These are phyloP conservation scores for Danio tinwini DNA, from an alignment of 2,797 vertebrate species.

Conservation along the genomic window DNA sequence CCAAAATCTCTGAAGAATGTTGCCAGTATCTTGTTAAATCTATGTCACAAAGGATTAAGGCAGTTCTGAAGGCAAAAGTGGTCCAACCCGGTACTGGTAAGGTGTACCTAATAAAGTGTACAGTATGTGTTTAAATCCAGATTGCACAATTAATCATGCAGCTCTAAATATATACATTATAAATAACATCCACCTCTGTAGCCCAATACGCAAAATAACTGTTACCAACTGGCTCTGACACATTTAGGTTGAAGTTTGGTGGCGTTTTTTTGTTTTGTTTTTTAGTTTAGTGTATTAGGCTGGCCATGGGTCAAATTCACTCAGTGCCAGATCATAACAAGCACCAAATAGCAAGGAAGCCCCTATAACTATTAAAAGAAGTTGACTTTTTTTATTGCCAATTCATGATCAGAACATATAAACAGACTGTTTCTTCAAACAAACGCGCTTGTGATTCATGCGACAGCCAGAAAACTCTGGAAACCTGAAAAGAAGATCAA, in stretches of 20 bases:
- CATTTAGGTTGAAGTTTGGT: neutral
- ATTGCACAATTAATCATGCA: too few relatives aligned
- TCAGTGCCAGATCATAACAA: constrained; percentile 21
- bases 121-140: too few relatives aligned
- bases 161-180: too few relatives aligned
- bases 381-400: constrained; percentile 25
- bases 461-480: constrained; percentile 46
- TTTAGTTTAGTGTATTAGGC: constrained; percentile 14
- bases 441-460: constrained; percentile 55
- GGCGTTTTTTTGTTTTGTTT: neutral
- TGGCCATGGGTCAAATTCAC: constrained; percentile 6
- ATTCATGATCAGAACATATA: constrained; percentile 35
- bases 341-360: constrained; percentile 2
- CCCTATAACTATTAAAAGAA: constrained; percentile 45
- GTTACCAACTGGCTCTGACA: neutral
- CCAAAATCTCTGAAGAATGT: too few relatives aligned
- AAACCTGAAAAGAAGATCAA: constrained; percentile 53
- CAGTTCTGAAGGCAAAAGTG: too few relatives aligned
- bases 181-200: too few relatives aligned
- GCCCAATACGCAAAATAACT: neutral
- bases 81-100: too few relatives aligned
- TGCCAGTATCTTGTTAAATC: too few relatives aligned
- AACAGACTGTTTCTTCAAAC: constrained; percentile 35
- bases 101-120: too few relatives aligned
- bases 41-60: too few relatives aligned